Base-by-base conservation (phyloP, 1,140 invertebrate genomes). In the Zaprionus camerounensis region DNA sequence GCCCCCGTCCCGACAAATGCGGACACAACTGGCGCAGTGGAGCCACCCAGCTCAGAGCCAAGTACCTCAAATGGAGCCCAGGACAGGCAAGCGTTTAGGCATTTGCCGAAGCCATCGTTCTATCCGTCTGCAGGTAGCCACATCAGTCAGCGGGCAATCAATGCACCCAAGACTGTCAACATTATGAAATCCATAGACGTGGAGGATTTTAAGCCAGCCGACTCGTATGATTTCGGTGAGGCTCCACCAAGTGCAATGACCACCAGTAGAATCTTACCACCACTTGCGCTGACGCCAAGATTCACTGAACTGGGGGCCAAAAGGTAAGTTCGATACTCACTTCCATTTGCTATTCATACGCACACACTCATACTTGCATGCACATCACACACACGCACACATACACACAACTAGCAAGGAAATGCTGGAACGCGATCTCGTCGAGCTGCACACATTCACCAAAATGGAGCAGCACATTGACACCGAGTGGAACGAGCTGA, bases 31-130 rank as follows among this genome's bases (percentile, higher is more conserved):
- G 3, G 15, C 1, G 28, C 22, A 13, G 73, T 44, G 1, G 53
- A 26, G 13, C 13, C 22, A 0, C 1, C 22, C 15, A 9, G 9
- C 12, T 1, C 46, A 44, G 20, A 55, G 3, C 2, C 53, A 17
- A 36, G 7, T 58, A 12, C 12, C 11, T 41, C 31, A 7, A 63
- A 58, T 44, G 46, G 49, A 2, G 26, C 4, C 3, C 22, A 38
- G 2, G 64, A 5, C 28, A 83, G 83, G 28, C 12, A 24, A 0
- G 83, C 78, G 0, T 9, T 34, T 11, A 34, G 31, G 31, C 38
- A 76, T 20, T 66, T 91, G n/a, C 87, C 86, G 2, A 91, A 91
- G 28, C 81, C 86, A 5, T 70, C 31, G n/a, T 88, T 88, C 17
- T 90, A 81, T 36, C 62, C 76, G 1, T 49, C 24, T 20, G 13